Evolutionary conservation across 2,888 invertebrate genomes (phyloP).

Genomic region (Drosophila paucipuncta): DNA sequence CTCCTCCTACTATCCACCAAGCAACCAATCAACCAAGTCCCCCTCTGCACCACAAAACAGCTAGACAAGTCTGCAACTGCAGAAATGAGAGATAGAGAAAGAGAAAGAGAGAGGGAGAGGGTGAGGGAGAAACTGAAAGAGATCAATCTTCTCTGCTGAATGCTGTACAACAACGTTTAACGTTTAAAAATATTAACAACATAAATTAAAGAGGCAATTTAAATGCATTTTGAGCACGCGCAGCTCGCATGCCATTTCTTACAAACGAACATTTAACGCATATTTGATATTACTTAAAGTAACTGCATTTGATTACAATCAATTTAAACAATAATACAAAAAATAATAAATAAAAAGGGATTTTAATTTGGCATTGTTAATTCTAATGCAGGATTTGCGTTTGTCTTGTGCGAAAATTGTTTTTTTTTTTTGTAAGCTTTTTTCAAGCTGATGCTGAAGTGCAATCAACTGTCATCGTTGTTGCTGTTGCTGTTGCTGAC

Average conservation of each 20-base stretch:
- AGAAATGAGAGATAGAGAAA: not conserved
- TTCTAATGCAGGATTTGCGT: not conserved
- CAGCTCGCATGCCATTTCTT: conserved; percentile 33
- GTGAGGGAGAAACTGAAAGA: not conserved
- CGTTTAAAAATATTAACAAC: conserved; percentile 41
- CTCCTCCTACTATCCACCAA: not conserved
- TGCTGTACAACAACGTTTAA: conserved; percentile 3
- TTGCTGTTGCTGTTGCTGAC: conserved; percentile 43
- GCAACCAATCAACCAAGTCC: not conserved
- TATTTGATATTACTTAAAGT: conserved; percentile 23
- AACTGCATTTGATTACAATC: not conserved
- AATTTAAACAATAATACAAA: not conserved
- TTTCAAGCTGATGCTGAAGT: conserved; percentile 7
- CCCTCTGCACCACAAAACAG: conserved; percentile 12
- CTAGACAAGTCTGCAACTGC: conserved; percentile 38
- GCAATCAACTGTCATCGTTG: conserved; percentile 19
- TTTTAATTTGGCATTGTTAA: not conserved
- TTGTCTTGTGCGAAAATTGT: not conserved
- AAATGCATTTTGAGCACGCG: conserved; percentile 69
- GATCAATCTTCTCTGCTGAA: not conserved
- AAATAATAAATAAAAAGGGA: not conserved
- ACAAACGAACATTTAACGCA: conserved; percentile 16
- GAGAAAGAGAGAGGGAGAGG: not conserved
- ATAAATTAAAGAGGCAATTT: conserved; percentile 59
- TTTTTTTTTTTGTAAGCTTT: not conserved